Evolutionary conservation across 2,113 vertebrate species (phyloP), one percentile per base, ranked within the genome.

Genomic region (Sminthopsis crassicaudata): DNA sequence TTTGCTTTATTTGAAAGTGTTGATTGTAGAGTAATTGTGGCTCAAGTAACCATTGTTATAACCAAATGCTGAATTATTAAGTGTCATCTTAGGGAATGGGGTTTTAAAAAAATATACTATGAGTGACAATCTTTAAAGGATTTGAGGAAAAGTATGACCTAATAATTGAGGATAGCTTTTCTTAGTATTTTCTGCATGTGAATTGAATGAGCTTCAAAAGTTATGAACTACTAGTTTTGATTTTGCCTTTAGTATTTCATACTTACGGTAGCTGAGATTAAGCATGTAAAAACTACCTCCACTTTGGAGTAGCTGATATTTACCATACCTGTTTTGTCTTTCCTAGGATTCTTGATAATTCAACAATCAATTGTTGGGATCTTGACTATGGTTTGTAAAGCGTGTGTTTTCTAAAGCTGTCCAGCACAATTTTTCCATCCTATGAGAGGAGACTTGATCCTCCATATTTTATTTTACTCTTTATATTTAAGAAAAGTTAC

Each of bases 61-160:
- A 91, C 67, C 26, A 94, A 90, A 95, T 10, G 19, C 60, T 92
- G 89, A 93, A 90, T 97, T 95, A 27, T 1, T 30, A 90, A 67
- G 46, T 89, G 95, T 97, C 96, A 95, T 96, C 95, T 96, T 96
- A 51, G 90, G 94, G 46, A 96, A 52, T 36, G 67, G 93, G 46
- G 50, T 89, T 60, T 94, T 97, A 92, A 95, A 94, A 94, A 90
- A 93, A 46, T 97, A 91, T 95, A 93, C n/a, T 92, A 93, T 95
- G 94, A 95, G 90, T 94, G 60, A 96, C 52, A 96, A 97, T 95
- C 96, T 55, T 92, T n/a, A 53, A 2, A 84, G 92, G 54, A 48
- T 51, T 10, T 93, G 52, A 96, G 93, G 92, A 51, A 96, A 95
- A 96, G 93, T 55, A 30, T 51, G 46, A 52, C 55, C 51, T 92